phyloP scores from a whole-genome alignment of 2,113 vertebrate genomes.

The Oenanthe oenanthe region DNA sequence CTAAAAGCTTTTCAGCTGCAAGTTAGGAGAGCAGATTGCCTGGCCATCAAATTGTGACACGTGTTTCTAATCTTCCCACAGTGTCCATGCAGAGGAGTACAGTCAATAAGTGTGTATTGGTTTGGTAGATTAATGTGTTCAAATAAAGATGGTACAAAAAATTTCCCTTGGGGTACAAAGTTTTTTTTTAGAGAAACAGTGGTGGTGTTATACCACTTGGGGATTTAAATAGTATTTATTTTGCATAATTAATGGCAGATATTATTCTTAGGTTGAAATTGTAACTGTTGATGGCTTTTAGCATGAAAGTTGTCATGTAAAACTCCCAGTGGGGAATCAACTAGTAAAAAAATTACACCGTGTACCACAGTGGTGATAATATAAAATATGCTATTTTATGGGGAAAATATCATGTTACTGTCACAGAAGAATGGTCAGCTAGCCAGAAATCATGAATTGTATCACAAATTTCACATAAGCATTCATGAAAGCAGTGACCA shows the following conservation, averaged over 20 bases:
- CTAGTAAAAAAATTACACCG: neutral
- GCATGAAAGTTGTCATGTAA: neutral
- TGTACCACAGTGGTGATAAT: neutral
- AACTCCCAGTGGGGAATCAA: neutral
- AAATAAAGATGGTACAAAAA: neutral
- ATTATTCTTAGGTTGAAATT: neutral
- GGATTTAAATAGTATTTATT: constrained; percentile 21
- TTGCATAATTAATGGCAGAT: neutral
- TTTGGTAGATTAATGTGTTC: neutral
- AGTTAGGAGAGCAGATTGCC: constrained; percentile 54
- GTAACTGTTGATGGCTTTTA: neutral
- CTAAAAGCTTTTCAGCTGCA: constrained; percentile 21
- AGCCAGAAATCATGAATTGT: neutral
- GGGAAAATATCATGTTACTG: neutral
- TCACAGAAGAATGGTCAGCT: neutral
- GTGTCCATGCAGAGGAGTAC: constrained; percentile 59
- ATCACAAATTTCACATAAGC: neutral
- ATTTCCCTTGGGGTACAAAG: neutral
- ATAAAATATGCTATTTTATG: neutral
- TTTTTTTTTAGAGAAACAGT: neutral
- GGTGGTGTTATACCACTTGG: neutral
- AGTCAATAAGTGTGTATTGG: neutral
- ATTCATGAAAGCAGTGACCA: neutral
- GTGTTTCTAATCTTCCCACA: constrained; percentile 55
- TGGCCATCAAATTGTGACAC: constrained; percentile 37